Evolutionary conservation across 2,888 invertebrate genomes (phyloP).

Genomic region (Leucania comma): DNA sequence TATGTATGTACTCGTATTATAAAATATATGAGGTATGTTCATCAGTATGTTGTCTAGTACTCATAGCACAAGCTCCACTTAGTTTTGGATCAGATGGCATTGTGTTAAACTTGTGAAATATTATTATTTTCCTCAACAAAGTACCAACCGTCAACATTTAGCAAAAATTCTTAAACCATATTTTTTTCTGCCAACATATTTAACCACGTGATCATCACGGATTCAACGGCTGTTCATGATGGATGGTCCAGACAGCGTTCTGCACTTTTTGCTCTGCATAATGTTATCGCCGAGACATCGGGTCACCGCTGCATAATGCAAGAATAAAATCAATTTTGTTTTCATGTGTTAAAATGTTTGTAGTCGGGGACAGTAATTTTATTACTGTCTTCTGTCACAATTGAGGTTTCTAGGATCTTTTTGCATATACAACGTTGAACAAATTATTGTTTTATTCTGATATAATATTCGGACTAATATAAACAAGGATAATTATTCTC

Average conservation of each 20-base stretch:
- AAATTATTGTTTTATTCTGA: not conserved
- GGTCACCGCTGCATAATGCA: slow-evolving; percentile 82
- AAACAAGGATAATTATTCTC: not conserved
- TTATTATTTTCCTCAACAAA: not conserved
- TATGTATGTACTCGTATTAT: too few relatives aligned
- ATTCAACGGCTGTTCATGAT: slow-evolving; percentile 65
- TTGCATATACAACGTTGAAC: not conserved
- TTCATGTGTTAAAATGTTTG: slow-evolving; percentile 22
- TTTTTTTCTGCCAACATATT: slow-evolving; percentile 25
- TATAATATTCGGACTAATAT: not conserved
- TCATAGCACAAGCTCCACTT: too few relatives aligned
- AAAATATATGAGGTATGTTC: too few relatives aligned
- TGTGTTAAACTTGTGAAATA: too few relatives aligned
- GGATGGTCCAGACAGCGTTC: slow-evolving; percentile 70
- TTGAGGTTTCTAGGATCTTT: not conserved
- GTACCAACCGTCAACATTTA: not conserved
- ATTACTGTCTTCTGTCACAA: not conserved
- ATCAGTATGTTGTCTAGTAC: too few relatives aligned
- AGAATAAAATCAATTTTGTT: slow-evolving; percentile 48
- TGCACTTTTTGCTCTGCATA: slow-evolving; percentile 71
- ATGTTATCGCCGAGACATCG: slow-evolving; percentile 68
- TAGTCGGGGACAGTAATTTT: not conserved
- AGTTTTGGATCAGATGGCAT: too few relatives aligned
- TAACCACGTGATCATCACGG: slow-evolving; percentile 55
- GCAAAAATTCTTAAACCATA: not conserved